These are phyloP conservation scores for Lutraria lutraria DNA, from an alignment of 2,888 invertebrate genomes.

Conservation along the genomic window DNA sequence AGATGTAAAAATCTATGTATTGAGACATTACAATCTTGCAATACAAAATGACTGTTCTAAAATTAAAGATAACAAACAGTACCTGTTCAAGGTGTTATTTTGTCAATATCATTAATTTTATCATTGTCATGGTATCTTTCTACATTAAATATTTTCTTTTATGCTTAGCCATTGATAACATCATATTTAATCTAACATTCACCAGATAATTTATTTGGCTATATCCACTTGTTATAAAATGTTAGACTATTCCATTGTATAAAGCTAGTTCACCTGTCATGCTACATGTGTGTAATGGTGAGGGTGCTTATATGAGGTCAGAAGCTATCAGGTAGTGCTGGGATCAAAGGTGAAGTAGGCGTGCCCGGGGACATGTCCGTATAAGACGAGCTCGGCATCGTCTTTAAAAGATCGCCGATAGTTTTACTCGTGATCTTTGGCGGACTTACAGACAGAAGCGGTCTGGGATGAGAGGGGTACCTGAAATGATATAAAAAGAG, in stretches of 20 bases:
- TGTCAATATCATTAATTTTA: no score
- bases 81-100: no score
- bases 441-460: slow-evolving; percentile 77
- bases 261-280: slow-evolving; percentile 53
- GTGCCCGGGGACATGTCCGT: slow-evolving; percentile 51
- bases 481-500: slow-evolving; percentile 67
- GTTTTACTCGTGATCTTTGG: slow-evolving; percentile 80
- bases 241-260: slow-evolving; percentile 53
- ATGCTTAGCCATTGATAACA: no score
- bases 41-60: no score
- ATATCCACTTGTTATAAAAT: not conserved
- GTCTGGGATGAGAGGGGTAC: slow-evolving; percentile 73
- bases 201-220: no score
- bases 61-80: no score
- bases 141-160: no score
- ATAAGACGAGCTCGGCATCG: slow-evolving; percentile 59
- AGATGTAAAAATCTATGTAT: no score
- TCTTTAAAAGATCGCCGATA: slow-evolving; percentile 76
- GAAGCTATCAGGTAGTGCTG: slow-evolving; percentile 70
- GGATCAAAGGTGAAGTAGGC: slow-evolving; percentile 58
- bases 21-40: no score
- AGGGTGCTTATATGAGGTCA: slow-evolving; percentile 60
- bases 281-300: slow-evolving; percentile 52
- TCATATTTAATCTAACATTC: no score
- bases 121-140: no score